Evolutionary conservation across 2,888 invertebrate species (phyloP), one percentile per base, ranked within the genome.

Genomic region (Neria commutata): DNA sequence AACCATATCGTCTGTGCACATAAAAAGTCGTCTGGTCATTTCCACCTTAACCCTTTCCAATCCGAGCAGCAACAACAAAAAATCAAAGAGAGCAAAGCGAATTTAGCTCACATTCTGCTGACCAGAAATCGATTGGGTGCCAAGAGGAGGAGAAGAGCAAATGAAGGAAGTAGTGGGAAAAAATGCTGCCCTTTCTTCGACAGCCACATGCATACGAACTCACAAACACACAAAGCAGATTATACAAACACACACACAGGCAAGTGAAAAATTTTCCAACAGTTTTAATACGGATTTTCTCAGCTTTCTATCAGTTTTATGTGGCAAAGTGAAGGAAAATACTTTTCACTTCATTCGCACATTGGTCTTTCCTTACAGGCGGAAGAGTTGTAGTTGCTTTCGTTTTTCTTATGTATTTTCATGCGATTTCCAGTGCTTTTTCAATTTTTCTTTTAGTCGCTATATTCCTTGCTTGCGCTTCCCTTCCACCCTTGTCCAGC

Each of bases 281-380:
- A 34, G 23, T 54, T 47, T 47, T 34, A 47, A 34, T 34, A 25
- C 17, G 47, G 47, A 54, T 47, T 54, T 54, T 47, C 54, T n/a
- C 45, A 54, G 29, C 40, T 54, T 54, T 40, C 37, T n/a, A 37
- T 14, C n/a, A 37, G 11, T 4, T 6, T n/a, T 37, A n/a, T n/a
- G 4, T n/a, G n/a, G n/a, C n/a, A n/a, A n/a, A 52, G 11, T 23
- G 25, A 16, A 48, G 5, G 25, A 25, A 48, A 48, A 48, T 10
- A 17, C 25, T 48, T 26, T 48, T 25, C 25, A 25, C 25, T 48
- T 8, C 42, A 42, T 16, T 4, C 33, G 11, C 42, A 52, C 52
- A 37, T 14, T 37, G n/a, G 6, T 37, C 37, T 37, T 37, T 6
- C n/a, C 11, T n/a, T 37, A 5, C 37, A 8, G 16, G 11, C 16